Percentiles rank a stretch among this genome's conserved stretches.
phyloP scores from a whole-genome alignment of 2,113 vertebrate species.

The Falcunculus frontatus region DNA sequence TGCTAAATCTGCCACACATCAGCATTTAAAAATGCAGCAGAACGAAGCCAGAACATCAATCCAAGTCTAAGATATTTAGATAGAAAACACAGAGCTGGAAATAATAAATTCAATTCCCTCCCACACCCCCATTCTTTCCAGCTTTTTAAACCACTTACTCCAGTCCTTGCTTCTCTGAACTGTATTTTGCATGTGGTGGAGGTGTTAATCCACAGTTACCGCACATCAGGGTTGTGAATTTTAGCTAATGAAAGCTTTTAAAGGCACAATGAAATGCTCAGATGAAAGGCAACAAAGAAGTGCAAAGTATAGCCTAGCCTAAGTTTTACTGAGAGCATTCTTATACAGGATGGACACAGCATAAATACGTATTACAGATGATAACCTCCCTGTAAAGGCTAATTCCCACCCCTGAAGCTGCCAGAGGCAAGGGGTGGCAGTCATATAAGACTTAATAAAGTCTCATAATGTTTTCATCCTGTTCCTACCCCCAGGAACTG shows the following conservation, averaged over 20 bases:
- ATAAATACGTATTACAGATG: conserved; percentile 18
- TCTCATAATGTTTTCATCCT: conserved; percentile 14
- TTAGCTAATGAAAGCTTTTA: conserved; percentile 64
- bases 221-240: conserved; percentile 39
- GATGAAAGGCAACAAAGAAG: conserved; percentile 47
- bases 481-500: background rate
- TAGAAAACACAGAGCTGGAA: background rate
- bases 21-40: conserved; percentile 1
- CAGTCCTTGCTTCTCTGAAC: conserved; percentile 1
- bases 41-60: background rate
- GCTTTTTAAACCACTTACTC: conserved; percentile 39
- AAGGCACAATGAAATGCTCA: conserved; percentile 25
- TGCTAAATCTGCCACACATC: background rate
- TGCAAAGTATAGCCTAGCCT: conserved; percentile 12
- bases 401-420: conserved; percentile 18
- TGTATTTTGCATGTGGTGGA: conserved; percentile 36
- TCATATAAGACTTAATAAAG: conserved; percentile 9
- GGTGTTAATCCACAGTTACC: conserved; percentile 44
- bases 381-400: conserved; percentile 3
- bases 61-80: background rate
- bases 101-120: background rate
- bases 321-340: conserved; percentile 48
- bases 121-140: background rate
- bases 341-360: conserved; percentile 8
- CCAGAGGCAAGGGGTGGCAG: background rate